Evolutionary conservation across 2,113 vertebrate genomes (phyloP).

Genomic region (Eleginops maclovinus): DNA sequence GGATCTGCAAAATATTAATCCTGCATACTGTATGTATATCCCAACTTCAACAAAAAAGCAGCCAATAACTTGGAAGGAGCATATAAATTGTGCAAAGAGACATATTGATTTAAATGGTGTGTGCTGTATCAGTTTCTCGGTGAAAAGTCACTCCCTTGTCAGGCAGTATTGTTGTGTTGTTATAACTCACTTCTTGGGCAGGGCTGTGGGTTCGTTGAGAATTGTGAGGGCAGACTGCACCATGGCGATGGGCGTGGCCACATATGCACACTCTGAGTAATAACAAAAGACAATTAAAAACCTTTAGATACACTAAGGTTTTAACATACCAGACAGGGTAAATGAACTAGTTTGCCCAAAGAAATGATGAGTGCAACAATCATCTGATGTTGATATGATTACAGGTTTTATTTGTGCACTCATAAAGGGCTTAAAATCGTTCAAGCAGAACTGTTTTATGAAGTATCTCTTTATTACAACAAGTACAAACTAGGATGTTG

Average conservation of each 20-base stretch:
- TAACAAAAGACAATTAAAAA: constrained; percentile 22
- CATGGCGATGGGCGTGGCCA: constrained; percentile 93
- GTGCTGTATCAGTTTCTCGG: not conserved
- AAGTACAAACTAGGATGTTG: not conserved
- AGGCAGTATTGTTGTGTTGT: not conserved
- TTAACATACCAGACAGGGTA: not conserved
- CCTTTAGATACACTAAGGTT: not conserved
- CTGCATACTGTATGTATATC: not conserved
- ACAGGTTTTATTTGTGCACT: not conserved
- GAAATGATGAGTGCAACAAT: not conserved
- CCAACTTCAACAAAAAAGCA: not conserved
- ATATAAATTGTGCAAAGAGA: not conserved
- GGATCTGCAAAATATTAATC: not conserved
- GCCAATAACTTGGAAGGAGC: not conserved
- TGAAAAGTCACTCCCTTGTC: not conserved
- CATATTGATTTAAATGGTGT: not conserved
- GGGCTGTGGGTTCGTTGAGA: constrained; percentile 87
- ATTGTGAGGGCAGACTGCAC: constrained; percentile 93
- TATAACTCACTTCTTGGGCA: constrained; percentile 90
- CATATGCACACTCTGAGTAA: constrained; percentile 88
- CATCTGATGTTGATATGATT: not conserved
- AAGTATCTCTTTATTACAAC: not conserved
- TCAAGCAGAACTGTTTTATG: no score
- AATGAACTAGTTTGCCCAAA: not conserved
- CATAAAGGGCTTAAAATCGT: not conserved